Percentiles rank a stretch among this genome's conserved stretches.
These are phyloP conservation scores for Dysmachus trigonus DNA, from an alignment of 2,888 invertebrate genomes.

Conservation along the genomic window DNA sequence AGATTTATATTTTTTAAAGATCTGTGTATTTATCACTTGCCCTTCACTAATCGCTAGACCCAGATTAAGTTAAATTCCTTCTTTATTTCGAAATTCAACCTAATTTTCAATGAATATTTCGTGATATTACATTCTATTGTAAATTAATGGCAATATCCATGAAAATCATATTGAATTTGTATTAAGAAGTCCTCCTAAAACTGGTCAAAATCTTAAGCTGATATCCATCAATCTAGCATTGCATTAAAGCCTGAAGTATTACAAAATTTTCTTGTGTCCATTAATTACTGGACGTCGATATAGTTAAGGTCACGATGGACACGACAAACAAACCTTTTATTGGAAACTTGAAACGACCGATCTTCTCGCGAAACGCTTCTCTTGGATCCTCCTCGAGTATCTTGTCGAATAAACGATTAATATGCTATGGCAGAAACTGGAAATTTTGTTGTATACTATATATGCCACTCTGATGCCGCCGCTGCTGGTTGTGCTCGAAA, in stretches of 20 bases:
- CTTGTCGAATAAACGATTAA: background rate
- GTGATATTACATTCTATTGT: background rate
- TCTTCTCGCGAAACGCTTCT: background rate
- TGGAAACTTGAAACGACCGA: background rate
- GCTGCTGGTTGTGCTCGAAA: background rate
- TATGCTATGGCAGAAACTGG: background rate
- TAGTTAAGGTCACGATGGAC: constrained; percentile 25
- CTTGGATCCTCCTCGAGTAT: background rate
- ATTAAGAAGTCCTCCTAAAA: background rate
- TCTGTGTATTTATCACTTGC: too few species aligned
- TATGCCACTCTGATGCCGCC: background rate
- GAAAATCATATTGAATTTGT: background rate
- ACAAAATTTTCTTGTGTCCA: background rate
- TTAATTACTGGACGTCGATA: constrained; percentile 3
- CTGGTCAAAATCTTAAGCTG: background rate
- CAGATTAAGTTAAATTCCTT: background rate
- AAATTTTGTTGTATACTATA: background rate
- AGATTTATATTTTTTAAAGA: too few species aligned
- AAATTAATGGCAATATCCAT: background rate
- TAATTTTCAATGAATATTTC: background rate
- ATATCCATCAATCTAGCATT: background rate
- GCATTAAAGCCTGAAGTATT: background rate
- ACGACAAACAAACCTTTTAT: constrained; percentile 13
- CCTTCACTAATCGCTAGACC: background rate
- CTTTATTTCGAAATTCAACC: background rate